Percentiles rank a stretch among this genome's conserved stretches.
phyloP scores from a whole-genome alignment of 2,888 invertebrate species.

The Morinoia aosen region DNA sequence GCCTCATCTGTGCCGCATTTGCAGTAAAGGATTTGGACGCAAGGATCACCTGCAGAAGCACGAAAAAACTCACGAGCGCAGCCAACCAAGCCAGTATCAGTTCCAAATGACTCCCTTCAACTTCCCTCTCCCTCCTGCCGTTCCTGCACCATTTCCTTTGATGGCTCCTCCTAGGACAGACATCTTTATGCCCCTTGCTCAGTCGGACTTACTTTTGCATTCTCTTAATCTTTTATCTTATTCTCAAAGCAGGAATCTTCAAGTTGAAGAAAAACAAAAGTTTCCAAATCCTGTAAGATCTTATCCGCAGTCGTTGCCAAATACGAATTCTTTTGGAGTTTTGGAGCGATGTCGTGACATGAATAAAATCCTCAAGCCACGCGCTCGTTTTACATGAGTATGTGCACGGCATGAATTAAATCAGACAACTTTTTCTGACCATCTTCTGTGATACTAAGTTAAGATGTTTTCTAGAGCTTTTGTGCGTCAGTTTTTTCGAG shows the following conservation, averaged over 20 bases:
- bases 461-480: neutral
- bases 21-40: conserved; percentile 55
- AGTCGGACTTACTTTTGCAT: neutral
- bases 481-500: too few relatives aligned
- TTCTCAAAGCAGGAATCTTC: neutral
- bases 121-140: neutral
- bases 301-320: neutral
- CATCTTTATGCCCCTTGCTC: neutral
- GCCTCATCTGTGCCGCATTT: conserved; percentile 56
- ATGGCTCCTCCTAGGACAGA: conserved; percentile 24
- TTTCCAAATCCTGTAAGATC: neutral
- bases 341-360: neutral
- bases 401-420: neutral
- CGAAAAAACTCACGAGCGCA: conserved; percentile 55
- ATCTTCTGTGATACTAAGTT: neutral
- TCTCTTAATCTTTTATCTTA: conserved; percentile 32
- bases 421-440: neutral
- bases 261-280: neutral
- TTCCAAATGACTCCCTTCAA: conserved; percentile 33
- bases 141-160: neutral
- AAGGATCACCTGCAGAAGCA: conserved; percentile 57
- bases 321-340: neutral
- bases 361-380: neutral
- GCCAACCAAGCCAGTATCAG: conserved; percentile 34
- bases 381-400: neutral